Evolutionary conservation across 2,888 invertebrate genomes (phyloP).

Genomic region (Nephrotoma appendiculata): DNA sequence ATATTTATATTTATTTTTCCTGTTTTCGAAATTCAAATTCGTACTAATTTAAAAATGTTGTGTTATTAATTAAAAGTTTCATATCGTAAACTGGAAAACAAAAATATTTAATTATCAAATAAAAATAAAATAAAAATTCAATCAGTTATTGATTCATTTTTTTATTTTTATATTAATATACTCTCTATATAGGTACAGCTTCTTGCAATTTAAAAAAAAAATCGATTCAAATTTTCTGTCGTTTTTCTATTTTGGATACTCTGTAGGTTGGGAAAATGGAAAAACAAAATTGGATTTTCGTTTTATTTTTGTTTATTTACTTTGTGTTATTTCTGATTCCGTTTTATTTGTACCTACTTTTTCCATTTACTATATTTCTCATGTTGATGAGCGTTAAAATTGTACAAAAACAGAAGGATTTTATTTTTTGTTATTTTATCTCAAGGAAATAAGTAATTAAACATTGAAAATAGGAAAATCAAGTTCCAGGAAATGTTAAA

Average conservation of each 20-base stretch:
- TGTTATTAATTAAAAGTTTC: not conserved
- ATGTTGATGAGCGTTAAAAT: not conserved
- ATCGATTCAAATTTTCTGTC: not conserved
- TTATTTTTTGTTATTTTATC: not conserved
- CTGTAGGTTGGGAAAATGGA: not conserved
- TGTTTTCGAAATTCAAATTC: not conserved
- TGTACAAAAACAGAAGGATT: not conserved
- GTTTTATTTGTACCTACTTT: not conserved
- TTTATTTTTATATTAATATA: not conserved
- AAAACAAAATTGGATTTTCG: not conserved
- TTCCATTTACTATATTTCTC: not conserved
- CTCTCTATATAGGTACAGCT: not conserved
- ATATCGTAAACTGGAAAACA: not conserved
- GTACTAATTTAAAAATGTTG: not conserved
- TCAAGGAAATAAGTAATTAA: not conserved
- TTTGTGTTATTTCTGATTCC: not conserved
- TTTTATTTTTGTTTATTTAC: not conserved
- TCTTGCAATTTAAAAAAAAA: not conserved
- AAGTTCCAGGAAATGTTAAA: not conserved
- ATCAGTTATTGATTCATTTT: not conserved
- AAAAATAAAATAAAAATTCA: not conserved
- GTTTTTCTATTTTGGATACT: not conserved
- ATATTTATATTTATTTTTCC: not conserved
- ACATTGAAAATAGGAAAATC: not conserved
- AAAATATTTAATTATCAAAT: not conserved